Percentiles rank a stretch among this genome's conserved stretches.
Evolutionary conservation across 1,140 invertebrate species (phyloP).

Genomic region (Brachionus plicatilis): DNA sequence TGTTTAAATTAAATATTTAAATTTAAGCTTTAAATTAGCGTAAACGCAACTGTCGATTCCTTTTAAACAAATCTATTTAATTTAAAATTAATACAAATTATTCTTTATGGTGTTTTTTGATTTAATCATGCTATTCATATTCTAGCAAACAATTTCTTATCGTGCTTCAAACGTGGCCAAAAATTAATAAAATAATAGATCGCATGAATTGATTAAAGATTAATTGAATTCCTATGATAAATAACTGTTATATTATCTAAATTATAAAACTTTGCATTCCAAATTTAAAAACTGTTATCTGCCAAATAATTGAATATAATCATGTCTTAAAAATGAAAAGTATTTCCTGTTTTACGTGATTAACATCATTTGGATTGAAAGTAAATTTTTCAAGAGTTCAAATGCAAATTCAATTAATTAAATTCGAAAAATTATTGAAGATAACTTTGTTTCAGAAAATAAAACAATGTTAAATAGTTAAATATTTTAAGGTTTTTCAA

Average conservation of each 20-base stretch:
- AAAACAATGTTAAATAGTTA: no score
- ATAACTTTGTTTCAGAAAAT: no score
- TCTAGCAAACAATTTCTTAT: background rate
- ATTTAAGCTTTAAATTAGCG: background rate
- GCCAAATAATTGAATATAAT: background rate
- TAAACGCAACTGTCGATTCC: background rate
- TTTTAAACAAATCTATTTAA: background rate
- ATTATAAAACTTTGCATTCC: background rate
- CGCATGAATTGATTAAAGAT: background rate
- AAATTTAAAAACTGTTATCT: background rate
- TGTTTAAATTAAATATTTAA: background rate
- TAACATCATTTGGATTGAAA: background rate
- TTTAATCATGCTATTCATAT: background rate
- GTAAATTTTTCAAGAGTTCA: no score
- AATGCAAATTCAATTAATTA: no score
- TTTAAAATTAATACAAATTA: background rate
- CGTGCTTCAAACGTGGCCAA: background rate
- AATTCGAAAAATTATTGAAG: no score
- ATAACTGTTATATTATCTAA: background rate
- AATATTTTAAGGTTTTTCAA: no score
- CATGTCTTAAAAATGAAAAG: background rate
- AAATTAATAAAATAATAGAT: background rate
- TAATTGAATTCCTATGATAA: slow-evolving; percentile 1
- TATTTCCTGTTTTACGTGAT: background rate
- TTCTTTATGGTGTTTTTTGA: background rate